Evolutionary conservation across 1,140 invertebrate genomes (phyloP), one percentile per base, ranked within the genome.

Genomic region (Amyelois transitella): DNA sequence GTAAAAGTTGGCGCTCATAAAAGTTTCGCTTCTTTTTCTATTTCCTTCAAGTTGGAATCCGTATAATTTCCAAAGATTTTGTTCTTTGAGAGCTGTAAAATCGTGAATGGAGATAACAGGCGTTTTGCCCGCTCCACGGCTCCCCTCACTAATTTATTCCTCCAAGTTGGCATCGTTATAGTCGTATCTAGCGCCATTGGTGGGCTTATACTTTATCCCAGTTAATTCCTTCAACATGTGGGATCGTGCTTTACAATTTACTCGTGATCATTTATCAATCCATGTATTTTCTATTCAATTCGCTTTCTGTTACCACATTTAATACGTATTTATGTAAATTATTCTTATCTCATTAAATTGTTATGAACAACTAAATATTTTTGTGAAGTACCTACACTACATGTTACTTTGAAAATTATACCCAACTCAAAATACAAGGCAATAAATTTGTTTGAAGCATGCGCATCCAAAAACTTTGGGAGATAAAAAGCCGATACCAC

Each of bases 21-120:
- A 38, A 38, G 17, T 38, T 38, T 14, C 12, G 8, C n/a, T 58
- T 58, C 58, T 53, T 60, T 60, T 62, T 60, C 38, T 48, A 48
- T 56, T 52, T 57, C 43, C 65, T 60, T 52, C 56, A 58, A 58
- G 47, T 64, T 49, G 43, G 64, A 72, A 73, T 67, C 58, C 56
- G 67, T 64, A 69, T 75, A 69, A 75, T 74, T 74, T 66, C 65
- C 55, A 60, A 69, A 69, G 69, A 75, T 73, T 75, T 64, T 69
- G 69, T 72, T 73, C 66, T 58, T 53, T 60, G 59, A 66, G 47
- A 69, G 64, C 57, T 74, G 65, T 75, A 77, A 73, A 78, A 78
- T 80, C 69, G 73, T 63, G 75, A 75, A 80, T 69, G 62, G 61
- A 75, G 75, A 79, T 80, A 79, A 76, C 68, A 77, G 62, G 64